These are phyloP conservation scores for Amphiprion clarkii DNA, from an alignment of 2,797 vertebrate species.

Conservation along the genomic window DNA sequence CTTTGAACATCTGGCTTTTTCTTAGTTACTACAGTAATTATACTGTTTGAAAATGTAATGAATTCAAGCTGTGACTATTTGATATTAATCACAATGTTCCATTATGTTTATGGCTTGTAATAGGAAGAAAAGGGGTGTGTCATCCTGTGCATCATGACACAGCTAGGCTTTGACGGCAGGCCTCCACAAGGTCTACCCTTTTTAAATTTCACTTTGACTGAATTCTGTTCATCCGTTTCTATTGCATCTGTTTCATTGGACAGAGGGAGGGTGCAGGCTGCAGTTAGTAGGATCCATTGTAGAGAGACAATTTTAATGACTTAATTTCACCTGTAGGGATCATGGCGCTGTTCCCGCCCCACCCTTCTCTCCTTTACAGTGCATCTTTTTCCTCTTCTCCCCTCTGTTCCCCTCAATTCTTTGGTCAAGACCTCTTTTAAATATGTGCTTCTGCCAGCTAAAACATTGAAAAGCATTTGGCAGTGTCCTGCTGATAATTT, in stretches of 20 bases:
- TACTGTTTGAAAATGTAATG: slow-evolving; percentile 80
- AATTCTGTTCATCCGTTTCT: slow-evolving; percentile 99
- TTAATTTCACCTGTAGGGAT: slow-evolving; percentile 96
- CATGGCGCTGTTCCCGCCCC: slow-evolving; percentile 76
- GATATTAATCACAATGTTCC: slow-evolving; percentile 99
- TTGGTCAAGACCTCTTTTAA: slow-evolving; percentile 28
- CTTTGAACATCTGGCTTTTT: slow-evolving; percentile 93
- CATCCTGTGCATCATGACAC: slow-evolving; percentile 99
- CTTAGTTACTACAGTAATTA: slow-evolving; percentile 45
- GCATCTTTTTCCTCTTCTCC: slow-evolving; percentile 49
- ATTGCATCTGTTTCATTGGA: slow-evolving; percentile 98
- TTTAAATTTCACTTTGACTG: slow-evolving; percentile 99
- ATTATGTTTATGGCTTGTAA: slow-evolving; percentile 99
- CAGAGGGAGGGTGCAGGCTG: slow-evolving; percentile 89
- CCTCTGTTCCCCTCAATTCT: slow-evolving; percentile 69
- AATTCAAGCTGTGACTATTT: slow-evolving; percentile 98
- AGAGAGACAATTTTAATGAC: slow-evolving; percentile 64
- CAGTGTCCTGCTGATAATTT: slow-evolving; percentile 41
- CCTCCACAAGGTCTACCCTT: slow-evolving; percentile 99
- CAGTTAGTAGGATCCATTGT: slow-evolving; percentile 87
- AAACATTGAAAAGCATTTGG: slow-evolving; percentile 55
- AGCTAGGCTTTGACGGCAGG: slow-evolving; percentile 99
- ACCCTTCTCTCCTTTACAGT: slow-evolving; percentile 66
- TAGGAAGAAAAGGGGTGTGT: slow-evolving; percentile 99
- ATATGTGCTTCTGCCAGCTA: slow-evolving; percentile 35